Base-by-base conservation (phyloP, 2,888 invertebrate species). In the Ethmia dodecea region DNA sequence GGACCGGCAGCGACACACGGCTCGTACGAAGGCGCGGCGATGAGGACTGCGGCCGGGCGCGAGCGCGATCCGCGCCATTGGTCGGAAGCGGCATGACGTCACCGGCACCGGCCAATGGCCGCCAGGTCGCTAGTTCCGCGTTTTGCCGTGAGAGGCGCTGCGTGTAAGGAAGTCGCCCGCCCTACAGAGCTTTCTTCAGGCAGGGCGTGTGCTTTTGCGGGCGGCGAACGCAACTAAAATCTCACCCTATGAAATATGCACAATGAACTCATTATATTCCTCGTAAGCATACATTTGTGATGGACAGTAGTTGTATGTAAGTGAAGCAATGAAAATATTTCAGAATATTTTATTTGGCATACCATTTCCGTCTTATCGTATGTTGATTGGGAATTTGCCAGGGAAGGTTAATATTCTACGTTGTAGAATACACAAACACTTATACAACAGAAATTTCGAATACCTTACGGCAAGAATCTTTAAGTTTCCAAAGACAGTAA, bases 11-110 rank as follows among this genome's bases (percentile, higher is more conserved):
- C 76, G 70, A 75, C 71, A 81, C 84, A 78, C 84, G 59, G 68
- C 74, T 76, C 71, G 60, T 77, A 69, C 79, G 79, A 77, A 81
- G 81, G 83, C 80, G 81, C 80, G 81, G 80, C 74, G 79, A 71
- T 60, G 67, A 75, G 73, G 57, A 81, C 83, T 86, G 86, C 81
- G 81, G 78, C 75, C 81, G 76, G 78, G 67, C 61, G 63, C 71
- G 63, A 62, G 58, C 60, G 67, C 61, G 61, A 45, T 63, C 68
- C 66, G 69, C 68, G 61, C 73, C 57, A 87, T 86, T 86, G 84
- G 84, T 69, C 52, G 64, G 58, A 51, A 49, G 53, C 42, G 49
- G 48, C 42, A 66, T 81, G 80, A 86, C 86, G 84, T 86, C 86
- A 86, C 68, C 46, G 43, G 36, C 38, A 30, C 38, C 50, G 49